A percentile compares a stretch with the other conserved stretches of the same genome.
Evolutionary conservation across 2,797 vertebrate genomes (phyloP).

Genomic region (Eulemur coronatus): DNA sequence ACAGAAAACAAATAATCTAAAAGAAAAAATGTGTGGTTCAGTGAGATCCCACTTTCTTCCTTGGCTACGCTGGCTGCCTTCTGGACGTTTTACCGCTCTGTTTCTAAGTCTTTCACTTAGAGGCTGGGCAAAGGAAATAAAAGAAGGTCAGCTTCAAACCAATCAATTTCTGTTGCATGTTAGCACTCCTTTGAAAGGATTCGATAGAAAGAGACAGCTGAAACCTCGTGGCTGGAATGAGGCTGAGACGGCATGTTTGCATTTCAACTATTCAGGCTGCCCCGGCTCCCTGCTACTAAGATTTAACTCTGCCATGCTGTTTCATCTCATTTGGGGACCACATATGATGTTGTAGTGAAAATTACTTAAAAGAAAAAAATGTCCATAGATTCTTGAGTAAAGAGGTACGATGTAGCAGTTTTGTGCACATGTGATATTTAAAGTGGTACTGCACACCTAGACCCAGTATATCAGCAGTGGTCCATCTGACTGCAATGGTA

Average conservation of each 20-base stretch:
- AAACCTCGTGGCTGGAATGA: neutral
- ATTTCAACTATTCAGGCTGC: neutral
- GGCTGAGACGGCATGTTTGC: neutral
- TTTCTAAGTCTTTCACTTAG: conserved; percentile 36
- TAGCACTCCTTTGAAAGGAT: conserved; percentile 6
- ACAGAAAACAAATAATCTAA: neutral
- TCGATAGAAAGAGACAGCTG: neutral
- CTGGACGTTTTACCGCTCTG: conserved; percentile 36
- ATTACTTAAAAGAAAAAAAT: neutral
- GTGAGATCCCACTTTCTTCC: neutral
- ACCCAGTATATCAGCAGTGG: neutral
- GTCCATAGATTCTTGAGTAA: neutral
- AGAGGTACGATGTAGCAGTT: neutral
- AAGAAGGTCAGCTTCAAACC: conserved; percentile 48
- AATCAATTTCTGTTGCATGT: conserved; percentile 15
- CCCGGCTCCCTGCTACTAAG: neutral
- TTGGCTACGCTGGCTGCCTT: neutral
- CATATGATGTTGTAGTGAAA: neutral
- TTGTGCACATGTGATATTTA: neutral
- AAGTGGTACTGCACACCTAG: neutral
- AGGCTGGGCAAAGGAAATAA: conserved; percentile 3
- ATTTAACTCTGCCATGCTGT: neutral
- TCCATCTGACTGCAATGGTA: neutral
- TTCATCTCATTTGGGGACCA: neutral
- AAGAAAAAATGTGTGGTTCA: neutral